Evolutionary conservation across 2,888 invertebrate species (phyloP), one percentile per base, ranked within the genome.

Genomic region (Druceiella hillmani): DNA sequence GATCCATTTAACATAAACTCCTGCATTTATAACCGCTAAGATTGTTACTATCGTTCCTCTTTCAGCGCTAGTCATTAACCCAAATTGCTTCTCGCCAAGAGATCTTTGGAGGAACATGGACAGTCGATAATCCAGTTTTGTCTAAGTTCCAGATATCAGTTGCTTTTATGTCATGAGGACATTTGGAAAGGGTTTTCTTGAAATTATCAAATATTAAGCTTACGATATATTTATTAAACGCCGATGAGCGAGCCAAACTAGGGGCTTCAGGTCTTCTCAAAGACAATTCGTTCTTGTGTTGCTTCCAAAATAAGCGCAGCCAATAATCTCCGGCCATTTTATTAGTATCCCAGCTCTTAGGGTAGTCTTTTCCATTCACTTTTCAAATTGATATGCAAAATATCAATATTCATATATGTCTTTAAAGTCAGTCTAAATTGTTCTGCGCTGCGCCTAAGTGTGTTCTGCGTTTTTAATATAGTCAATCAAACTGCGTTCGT

Each of bases 91-190:
- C 26, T 33, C 40, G 12, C 50, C 50, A 43, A 50, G 50, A 27
- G 47, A 57, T 45, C 46, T 53, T 52, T 26, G 47, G 45, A 40
- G 55, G 51, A 11, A 36, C 38, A 27, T 54, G 52, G 20, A 55
- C 55, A 13, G 55, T 55, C 13, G 46, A 45, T 20, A 52, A 28
- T 15, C 52, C 52, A 17, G 50, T 52, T 35, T 55, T 51, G 35
- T 56, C 53, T 29, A 43, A 30, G 45, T 55, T 55, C 44, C 44
- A 52, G 20, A 53, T 53, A 27, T 45, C 27, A 38, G 41, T 34
- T 16, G 46, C 46, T 31, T 40, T 34, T 40, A 45, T 34, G 24
- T 50, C 44, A 29, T 40, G 34, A 9, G 43, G 29, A 38, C 41
- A 44, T 38, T 44, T 22, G 32, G 34, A 35, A 29, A 48, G 28